Percentiles rank a stretch among this genome's conserved stretches.
Conservation (phyloP, 35 echinoderm and acorn worm genomes). For the Lytechinus pictus region DNA sequence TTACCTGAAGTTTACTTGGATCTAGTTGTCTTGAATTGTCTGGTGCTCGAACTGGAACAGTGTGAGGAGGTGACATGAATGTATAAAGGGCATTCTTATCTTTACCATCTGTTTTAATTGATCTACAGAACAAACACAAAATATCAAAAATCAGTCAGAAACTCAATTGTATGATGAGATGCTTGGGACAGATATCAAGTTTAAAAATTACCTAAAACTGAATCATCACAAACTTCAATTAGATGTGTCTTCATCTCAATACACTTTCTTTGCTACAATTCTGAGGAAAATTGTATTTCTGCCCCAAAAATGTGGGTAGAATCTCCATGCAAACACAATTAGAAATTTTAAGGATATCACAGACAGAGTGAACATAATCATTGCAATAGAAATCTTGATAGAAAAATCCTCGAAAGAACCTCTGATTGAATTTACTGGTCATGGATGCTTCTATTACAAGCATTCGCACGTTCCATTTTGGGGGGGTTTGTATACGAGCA, state of each 20-base stretch:
- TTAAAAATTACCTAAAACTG: not conserved
- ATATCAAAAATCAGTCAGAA: not conserved
- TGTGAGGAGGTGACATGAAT: slow-evolving; percentile 86
- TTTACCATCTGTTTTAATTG: not conserved
- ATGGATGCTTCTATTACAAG: too few relatives aligned
- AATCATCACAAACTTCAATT: not conserved
- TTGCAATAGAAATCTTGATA: not conserved
- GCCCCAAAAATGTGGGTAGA: not conserved
- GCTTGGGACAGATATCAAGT: not conserved
- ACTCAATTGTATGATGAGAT: not conserved
- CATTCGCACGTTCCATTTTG: too few relatives aligned
- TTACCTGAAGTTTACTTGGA: slow-evolving; percentile 75
- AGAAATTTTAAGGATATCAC: not conserved
- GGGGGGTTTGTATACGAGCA: too few relatives aligned
- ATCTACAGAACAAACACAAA: not conserved
- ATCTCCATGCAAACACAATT: not conserved
- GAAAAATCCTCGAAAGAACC: too few relatives aligned
- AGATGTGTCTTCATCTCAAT: not conserved
- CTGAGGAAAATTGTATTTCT: too few relatives aligned
- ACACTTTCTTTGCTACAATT: too few relatives aligned
- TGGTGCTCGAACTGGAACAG: slow-evolving; percentile 63
- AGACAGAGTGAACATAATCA: not conserved
- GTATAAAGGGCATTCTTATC: slow-evolving; percentile 72
- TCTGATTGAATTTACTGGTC: too few relatives aligned
- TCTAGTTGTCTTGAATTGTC: slow-evolving; percentile 74